A percentile compares a stretch with the other conserved stretches of the same genome.
Conservation (phyloP, 2,797 vertebrate species). For the Orientallactaga sibirica region DNA sequence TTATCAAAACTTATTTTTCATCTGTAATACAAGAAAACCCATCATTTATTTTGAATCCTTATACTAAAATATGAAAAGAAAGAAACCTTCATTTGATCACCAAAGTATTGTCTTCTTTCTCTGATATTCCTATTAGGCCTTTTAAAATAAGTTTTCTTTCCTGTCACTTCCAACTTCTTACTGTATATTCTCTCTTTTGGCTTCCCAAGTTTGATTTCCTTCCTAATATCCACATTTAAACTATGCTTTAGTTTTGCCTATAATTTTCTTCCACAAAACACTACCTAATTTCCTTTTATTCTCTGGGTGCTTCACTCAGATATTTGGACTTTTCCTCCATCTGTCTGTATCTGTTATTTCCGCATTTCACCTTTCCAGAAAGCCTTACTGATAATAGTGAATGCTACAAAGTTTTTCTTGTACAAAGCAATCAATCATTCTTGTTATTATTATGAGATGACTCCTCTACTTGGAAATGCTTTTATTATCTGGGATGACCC, state of each 20-base stretch:
- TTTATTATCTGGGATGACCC: background rate
- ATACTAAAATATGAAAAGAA: background rate
- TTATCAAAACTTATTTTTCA: background rate
- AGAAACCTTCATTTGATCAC: background rate
- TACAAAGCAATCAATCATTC: background rate
- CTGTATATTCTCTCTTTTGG: background rate
- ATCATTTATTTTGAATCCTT: background rate
- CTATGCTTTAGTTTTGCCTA: background rate
- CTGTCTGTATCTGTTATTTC: background rate
- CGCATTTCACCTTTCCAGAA: background rate
- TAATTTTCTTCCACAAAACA: background rate
- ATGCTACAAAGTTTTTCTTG: background rate
- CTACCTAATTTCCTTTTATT: background rate
- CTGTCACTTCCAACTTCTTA: background rate
- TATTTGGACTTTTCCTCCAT: background rate
- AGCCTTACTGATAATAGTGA: background rate
- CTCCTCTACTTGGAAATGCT: background rate
- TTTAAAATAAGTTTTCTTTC: slow-evolving; percentile 29
- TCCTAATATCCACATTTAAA: slow-evolving; percentile 31
- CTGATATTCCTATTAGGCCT: background rate
- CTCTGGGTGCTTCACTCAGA: background rate
- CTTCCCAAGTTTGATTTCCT: background rate
- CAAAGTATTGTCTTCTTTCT: slow-evolving; percentile 25
- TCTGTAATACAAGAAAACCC: background rate
- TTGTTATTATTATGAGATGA: background rate